Conservation (phyloP, 1,140 invertebrate genomes). For the Sipha flava region DNA sequence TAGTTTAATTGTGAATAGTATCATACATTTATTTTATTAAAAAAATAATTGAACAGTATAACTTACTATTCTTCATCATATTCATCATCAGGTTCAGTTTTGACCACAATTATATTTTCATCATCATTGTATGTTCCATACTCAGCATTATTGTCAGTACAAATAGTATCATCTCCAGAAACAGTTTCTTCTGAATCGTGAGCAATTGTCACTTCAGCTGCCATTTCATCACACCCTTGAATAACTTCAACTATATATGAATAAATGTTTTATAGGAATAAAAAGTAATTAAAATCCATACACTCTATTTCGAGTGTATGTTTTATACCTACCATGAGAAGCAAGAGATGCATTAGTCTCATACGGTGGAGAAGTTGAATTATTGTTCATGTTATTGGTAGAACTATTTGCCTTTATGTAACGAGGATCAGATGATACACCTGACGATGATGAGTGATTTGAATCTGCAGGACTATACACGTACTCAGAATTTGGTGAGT, state of each 20-base stretch:
- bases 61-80: conserved; percentile 23
- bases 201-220: conserved; percentile 21
- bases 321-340: conserved; percentile 21
- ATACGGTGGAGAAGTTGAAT: neutral
- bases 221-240: conserved; percentile 31
- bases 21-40: neutral
- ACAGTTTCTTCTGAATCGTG: conserved; percentile 19
- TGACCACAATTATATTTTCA: conserved; percentile 24
- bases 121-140: conserved; percentile 26
- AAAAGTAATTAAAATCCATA: too few relatives aligned
- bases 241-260: conserved; percentile 18
- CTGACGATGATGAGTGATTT: conserved; percentile 27
- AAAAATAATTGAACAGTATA: neutral
- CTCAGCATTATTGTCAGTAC: conserved; percentile 19
- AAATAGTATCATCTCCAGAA: conserved; percentile 16
- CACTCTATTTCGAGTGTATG: neutral
- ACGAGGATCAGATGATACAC: conserved; percentile 2
- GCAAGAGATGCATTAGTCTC: conserved; percentile 25
- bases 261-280: neutral
- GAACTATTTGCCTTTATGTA: neutral
- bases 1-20: neutral
- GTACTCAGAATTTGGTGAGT: conserved; percentile 11
- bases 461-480: conserved; percentile 19
- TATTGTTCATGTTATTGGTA: neutral
- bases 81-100: conserved; percentile 15